Conservation (phyloP, 1,140 invertebrate species). For the Drosophila arizonae region DNA sequence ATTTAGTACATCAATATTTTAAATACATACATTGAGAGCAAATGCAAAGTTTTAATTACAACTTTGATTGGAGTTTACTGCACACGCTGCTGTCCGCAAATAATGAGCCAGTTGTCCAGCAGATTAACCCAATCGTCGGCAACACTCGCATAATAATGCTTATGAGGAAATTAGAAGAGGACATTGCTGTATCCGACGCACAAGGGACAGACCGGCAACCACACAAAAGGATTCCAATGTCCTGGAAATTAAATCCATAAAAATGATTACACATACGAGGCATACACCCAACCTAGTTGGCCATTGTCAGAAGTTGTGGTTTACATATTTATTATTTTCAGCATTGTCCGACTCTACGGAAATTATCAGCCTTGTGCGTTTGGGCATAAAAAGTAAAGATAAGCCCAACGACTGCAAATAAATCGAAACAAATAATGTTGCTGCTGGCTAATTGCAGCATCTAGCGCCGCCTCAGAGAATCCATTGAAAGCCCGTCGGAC, state of each 20-base stretch:
- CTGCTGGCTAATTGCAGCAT: conserved; percentile 68
- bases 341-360: conserved; percentile 18
- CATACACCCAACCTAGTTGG: conserved; percentile 11
- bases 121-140: conserved; percentile 24
- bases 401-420: conserved; percentile 66
- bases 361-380: conserved; percentile 59
- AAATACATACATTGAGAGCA: not conserved
- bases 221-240: conserved; percentile 50
- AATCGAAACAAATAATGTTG: conserved; percentile 75
- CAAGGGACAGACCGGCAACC: conserved; percentile 37
- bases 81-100: not conserved
- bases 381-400: conserved; percentile 75
- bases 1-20: not conserved
- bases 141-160: conserved; percentile 46
- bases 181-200: conserved; percentile 76
- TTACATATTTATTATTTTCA: conserved; percentile 56
- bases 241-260: conserved; percentile 80
- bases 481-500: conserved; percentile 56
- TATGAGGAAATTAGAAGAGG: conserved; percentile 74
- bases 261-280: conserved; percentile 50
- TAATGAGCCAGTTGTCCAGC: conserved; percentile 14
- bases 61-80: not conserved
- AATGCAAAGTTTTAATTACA: conserved; percentile 11
- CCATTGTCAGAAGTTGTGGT: conserved; percentile 47
- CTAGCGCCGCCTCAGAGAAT: conserved; percentile 7